Base-by-base conservation (phyloP, 2,113 vertebrate genomes). In the Myanophis thanlyinensis region DNA sequence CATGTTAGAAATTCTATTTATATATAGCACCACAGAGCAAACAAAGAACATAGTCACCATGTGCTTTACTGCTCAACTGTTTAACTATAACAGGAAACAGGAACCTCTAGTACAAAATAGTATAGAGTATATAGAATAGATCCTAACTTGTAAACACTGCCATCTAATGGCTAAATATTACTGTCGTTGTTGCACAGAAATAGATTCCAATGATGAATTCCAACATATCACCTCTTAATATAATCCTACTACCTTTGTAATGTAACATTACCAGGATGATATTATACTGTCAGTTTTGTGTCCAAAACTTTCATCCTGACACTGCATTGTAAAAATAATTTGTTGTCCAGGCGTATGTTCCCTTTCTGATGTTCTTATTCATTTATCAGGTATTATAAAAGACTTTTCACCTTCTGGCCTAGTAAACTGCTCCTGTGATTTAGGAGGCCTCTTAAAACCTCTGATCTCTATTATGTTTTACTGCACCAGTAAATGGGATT, bases 391-490 rank as follows among this genome's bases (percentile, higher is more conserved):
- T 7, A 95, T 96, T 96, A 62, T 96, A 95, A 90, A 95, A 87
- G 54, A 90, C 93, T 95, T 96, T 96, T 97, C 94, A 93, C 97
- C 96, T 97, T 97, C 96, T 97, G 97, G 96, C 93, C 95, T 97
- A 94, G 95, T 97, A 97, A 97, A 97, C 95, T 95, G 94, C 95
- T 95, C 92, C 95, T 93, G 95, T 97, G 97, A 98, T 97, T 97
- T 97, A 96, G 91, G 87, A 95, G 73, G 87, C 52, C 91, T 97
- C 97, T 97, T 97, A 97, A 96, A 93, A 93, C 48, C 92, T 96
- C 96, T 93, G 96, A 89, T 97, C 93, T 97, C 96, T 95, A 96
- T 97, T 97, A 96, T 96, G 96, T 97, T 98, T 98, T 97, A 97
- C 94, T 96, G 97, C 94, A 92, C 51, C 96, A 93, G 96, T 96